Conservation (phyloP, 2,113 vertebrate species). For the Plestiodon gilberti region DNA sequence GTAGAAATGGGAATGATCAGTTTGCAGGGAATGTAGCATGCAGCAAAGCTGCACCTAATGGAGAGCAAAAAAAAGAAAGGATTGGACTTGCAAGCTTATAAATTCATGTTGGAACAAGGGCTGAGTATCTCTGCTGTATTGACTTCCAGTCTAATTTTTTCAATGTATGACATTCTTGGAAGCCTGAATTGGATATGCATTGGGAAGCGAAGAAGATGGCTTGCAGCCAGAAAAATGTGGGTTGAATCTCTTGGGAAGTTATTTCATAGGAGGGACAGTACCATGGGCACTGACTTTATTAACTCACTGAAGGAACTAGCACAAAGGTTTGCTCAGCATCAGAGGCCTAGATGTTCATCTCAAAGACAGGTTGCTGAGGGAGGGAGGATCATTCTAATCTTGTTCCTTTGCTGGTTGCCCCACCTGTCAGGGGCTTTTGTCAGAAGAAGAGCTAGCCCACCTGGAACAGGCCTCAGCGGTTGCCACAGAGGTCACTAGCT, state of each 20-base stretch:
- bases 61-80: neutral
- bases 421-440: constrained; percentile 74
- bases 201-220: neutral
- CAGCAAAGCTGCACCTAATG: neutral
- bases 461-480: constrained; percentile 82
- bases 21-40: neutral
- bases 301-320: neutral
- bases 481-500: constrained; percentile 81
- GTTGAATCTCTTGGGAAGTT: neutral
- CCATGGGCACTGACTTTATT: neutral
- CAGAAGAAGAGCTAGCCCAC: constrained; percentile 80
- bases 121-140: too few relatives aligned
- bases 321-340: neutral
- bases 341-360: neutral
- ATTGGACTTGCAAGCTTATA: neutral
- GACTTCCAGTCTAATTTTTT: neutral
- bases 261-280: neutral
- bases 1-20: neutral
- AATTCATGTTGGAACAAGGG: neutral
- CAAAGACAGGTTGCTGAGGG: neutral
- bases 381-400: neutral
- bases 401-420: rapidly evolving
- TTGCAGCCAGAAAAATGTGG: neutral
- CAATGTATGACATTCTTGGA: neutral
- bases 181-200: neutral